Percentiles rank a stretch among this genome's conserved stretches.
These are phyloP conservation scores for Nymphalis c-album DNA, from an alignment of 2,888 invertebrate genomes.

Conservation along the genomic window DNA sequence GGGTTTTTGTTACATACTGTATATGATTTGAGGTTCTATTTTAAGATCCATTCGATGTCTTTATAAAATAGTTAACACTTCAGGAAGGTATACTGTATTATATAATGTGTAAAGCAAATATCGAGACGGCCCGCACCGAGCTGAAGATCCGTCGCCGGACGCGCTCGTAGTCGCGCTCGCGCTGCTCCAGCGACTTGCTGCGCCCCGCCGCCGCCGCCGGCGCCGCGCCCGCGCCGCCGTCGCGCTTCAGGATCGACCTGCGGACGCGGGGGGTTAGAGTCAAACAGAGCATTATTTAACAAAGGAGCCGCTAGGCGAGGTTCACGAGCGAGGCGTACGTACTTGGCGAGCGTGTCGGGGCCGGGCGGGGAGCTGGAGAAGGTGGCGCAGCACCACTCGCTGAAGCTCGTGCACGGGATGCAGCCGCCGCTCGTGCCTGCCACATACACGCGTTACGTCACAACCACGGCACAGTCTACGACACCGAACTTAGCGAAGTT, in stretches of 20 bases:
- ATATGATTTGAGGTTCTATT: no score
- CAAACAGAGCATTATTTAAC: no score
- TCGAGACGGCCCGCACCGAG: conserved; percentile 55
- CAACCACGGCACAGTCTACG: no score
- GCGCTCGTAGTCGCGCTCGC: conserved; percentile 94
- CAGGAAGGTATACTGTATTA: no score
- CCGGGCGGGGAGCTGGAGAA: conserved; percentile 64
- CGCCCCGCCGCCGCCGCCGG: conserved; percentile 81
- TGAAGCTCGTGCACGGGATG: conserved; percentile 71
- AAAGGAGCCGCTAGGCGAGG: no score
- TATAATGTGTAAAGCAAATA: no score
- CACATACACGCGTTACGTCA: no score
- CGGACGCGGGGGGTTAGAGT: no score
- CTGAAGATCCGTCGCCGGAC: conserved; percentile 93
- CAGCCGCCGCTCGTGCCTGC: conserved; percentile 70
- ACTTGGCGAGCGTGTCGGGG: conserved; percentile 60
- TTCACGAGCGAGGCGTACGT: conserved; percentile 28
- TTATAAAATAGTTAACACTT: no score
- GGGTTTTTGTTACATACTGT: no score
- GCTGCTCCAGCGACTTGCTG: conserved; percentile 93
- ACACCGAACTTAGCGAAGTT: no score
- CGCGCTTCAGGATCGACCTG: conserved; percentile 92
- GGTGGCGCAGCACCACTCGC: conserved; percentile 65
- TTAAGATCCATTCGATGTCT: no score
- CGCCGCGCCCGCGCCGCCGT: conserved; percentile 85